Percentiles rank a stretch among this genome's conserved stretches.
Conservation (phyloP, 2,888 invertebrate species). For the Agrochola litura region DNA sequence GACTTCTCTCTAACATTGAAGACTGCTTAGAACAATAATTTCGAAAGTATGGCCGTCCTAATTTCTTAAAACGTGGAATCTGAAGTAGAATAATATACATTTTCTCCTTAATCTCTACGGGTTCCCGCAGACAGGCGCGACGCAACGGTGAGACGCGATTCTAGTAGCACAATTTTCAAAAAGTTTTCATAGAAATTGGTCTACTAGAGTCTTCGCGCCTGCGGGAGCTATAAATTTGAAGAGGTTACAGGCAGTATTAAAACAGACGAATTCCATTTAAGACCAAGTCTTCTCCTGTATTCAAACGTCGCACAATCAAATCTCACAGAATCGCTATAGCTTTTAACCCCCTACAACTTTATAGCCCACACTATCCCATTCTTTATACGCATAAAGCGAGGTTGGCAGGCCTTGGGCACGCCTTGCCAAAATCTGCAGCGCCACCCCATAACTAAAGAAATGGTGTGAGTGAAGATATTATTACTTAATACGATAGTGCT, state of each 20-base stretch:
- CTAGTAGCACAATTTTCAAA: too few relatives aligned
- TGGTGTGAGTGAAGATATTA: constrained; percentile 23
- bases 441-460: constrained; percentile 37
- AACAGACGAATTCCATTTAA: background rate
- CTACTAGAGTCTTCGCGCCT: too few relatives aligned
- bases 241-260: background rate
- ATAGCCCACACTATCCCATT: constrained; percentile 1
- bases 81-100: background rate
- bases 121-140: too few relatives aligned
- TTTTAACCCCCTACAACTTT: background rate
- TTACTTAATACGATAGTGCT: constrained; percentile 35
- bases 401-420: constrained; percentile 30
- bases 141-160: too few relatives aligned
- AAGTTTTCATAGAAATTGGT: too few relatives aligned
- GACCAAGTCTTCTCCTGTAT: background rate
- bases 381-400: constrained; percentile 44
- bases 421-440: constrained; percentile 61
- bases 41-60: background rate
- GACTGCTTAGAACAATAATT: background rate
- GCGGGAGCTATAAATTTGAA: too few relatives aligned
- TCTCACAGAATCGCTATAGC: background rate
- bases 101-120: too few relatives aligned
- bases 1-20: background rate
- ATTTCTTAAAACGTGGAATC: background rate
- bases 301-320: background rate